phyloP scores from a whole-genome alignment of 2,797 vertebrate genomes.

The Chelonia mydas region DNA sequence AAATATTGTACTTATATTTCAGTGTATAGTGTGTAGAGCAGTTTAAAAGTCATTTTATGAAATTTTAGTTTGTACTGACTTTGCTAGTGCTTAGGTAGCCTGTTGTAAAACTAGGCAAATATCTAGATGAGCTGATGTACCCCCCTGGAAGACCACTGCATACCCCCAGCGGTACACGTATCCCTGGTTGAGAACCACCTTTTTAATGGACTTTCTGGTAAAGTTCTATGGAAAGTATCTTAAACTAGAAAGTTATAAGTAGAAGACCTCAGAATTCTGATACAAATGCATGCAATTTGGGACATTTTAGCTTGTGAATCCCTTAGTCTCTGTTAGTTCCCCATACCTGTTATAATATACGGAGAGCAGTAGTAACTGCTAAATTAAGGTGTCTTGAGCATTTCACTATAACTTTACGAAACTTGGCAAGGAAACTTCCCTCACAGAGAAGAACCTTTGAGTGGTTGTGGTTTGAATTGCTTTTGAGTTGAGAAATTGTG shows the following conservation, averaged over 20 bases:
- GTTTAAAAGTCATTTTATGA: too few species aligned
- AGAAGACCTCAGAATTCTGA: neutral
- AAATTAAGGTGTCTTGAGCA: neutral
- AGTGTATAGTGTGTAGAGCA: too few species aligned
- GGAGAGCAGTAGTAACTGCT: neutral
- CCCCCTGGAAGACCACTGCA: too few species aligned
- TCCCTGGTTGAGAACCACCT: neutral
- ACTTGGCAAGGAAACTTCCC: neutral
- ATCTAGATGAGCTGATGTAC: too few species aligned
- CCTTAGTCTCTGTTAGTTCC: neutral
- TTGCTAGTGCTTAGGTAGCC: too few species aligned
- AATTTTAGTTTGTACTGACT: too few species aligned
- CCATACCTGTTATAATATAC: neutral
- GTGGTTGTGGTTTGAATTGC: neutral
- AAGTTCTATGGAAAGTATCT: neutral
- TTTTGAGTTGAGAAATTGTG: neutral
- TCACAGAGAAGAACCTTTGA: neutral
- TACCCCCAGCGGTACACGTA: too few species aligned
- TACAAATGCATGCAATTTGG: neutral
- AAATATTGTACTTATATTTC: too few species aligned
- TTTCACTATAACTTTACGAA: neutral
- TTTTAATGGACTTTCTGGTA: neutral
- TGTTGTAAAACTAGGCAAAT: too few species aligned
- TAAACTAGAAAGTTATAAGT: neutral
- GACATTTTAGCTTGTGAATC: neutral